A percentile compares a stretch with the other conserved stretches of the same genome.
These are phyloP conservation scores for Microplitis manilae DNA, from an alignment of 2,888 invertebrate species.

Conservation along the genomic window DNA sequence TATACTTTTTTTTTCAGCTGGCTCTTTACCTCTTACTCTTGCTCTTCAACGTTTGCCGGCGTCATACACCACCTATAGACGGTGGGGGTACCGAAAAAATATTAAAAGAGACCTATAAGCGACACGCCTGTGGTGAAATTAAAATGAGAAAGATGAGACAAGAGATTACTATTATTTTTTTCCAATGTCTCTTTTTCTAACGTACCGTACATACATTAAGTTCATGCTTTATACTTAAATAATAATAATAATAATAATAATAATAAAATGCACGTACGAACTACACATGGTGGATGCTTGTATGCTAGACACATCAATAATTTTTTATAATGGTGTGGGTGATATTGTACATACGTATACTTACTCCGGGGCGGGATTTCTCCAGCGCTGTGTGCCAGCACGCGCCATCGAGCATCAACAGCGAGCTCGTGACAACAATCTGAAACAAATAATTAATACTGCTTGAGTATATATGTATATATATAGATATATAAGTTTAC, in stretches of 20 bases:
- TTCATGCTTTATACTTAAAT: background rate
- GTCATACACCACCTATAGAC: background rate
- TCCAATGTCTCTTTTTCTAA: no score
- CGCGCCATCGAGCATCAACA: conserved; percentile 79
- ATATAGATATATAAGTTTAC: no score
- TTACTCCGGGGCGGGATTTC: conserved; percentile 84
- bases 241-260: background rate
- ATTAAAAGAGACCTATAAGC: conserved; percentile 27
- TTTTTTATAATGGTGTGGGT: conserved; percentile 35
- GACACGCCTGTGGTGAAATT: conserved; percentile 16
- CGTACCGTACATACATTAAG: background rate
- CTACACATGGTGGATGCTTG: conserved; percentile 23
- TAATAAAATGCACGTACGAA: conserved; percentile 1
- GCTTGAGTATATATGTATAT: conserved; percentile 15
- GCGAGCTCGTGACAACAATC: conserved; percentile 73
- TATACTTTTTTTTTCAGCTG: background rate
- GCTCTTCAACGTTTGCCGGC: conserved; percentile 9
- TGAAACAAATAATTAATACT: conserved; percentile 68
- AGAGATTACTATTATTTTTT: conserved; percentile 4
- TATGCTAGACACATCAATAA: conserved; percentile 26
- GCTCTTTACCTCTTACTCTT: background rate
- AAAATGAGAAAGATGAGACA: conserved; percentile 15
- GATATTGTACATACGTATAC: conserved; percentile 65
- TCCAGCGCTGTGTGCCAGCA: conserved; percentile 84
- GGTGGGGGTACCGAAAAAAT: conserved; percentile 2